These are phyloP conservation scores for Paelopatides confundens DNA, from an alignment of 53 echinoderm and acorn worm species.

Conservation along the genomic window DNA sequence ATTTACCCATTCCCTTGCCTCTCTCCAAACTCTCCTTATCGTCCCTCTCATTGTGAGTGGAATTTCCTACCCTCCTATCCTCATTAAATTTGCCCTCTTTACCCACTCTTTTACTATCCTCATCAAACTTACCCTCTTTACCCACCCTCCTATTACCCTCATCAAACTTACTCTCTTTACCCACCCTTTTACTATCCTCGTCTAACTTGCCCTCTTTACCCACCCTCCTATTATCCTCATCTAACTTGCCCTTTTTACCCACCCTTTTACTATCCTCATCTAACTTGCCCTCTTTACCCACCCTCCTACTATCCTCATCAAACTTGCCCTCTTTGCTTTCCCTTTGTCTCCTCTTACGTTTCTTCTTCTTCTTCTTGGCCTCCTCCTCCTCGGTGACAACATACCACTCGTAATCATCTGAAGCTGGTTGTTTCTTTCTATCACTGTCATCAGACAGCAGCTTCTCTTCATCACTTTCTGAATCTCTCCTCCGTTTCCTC, in stretches of 20 bases:
- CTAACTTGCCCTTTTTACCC: neutral
- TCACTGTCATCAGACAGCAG: neutral
- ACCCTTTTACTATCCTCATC: constrained; percentile 19
- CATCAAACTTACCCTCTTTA: too few species aligned
- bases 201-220: too few species aligned
- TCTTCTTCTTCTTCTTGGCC: constrained; percentile 73
- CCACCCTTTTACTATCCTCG: too few species aligned
- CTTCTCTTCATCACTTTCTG: neutral
- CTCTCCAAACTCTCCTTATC: constrained; percentile 45
- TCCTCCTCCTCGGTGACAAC: neutral
- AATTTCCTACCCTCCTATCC: neutral
- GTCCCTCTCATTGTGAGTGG: constrained; percentile 1
- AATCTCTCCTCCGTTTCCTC: constrained; percentile 1
- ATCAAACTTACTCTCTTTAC: neutral
- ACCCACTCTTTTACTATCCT: neutral
- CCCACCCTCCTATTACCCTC: neutral
- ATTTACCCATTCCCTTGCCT: constrained; percentile 60
- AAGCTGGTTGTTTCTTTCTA: constrained; percentile 14
- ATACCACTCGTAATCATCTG: constrained; percentile 33
- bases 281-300: neutral
- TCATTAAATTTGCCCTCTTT: constrained; percentile 5
- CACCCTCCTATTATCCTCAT: neutral
- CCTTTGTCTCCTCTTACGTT: constrained; percentile 55
- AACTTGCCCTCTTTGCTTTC: neutral
- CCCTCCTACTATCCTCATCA: neutral